phyloP scores from a whole-genome alignment of 2,797 vertebrate genomes.

The Semotilus atromaculatus region DNA sequence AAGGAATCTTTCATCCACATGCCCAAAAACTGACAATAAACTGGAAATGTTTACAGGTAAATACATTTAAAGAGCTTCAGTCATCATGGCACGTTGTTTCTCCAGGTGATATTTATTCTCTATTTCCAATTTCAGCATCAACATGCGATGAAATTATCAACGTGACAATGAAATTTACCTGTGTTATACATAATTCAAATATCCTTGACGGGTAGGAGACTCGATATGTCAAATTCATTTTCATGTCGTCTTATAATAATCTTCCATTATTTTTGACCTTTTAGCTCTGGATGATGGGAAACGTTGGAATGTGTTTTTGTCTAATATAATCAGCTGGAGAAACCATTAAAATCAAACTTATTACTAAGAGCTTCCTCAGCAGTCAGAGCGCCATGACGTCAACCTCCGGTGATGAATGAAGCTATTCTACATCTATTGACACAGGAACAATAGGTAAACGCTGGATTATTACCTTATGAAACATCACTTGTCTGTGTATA shows the following conservation, averaged over 20 bases:
- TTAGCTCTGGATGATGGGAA: slow-evolving; percentile 11
- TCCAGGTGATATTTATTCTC: background rate
- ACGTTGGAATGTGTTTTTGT: slow-evolving; percentile 6
- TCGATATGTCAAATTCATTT: slow-evolving; percentile 25
- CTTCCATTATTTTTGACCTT: slow-evolving; percentile 55
- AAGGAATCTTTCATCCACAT: background rate
- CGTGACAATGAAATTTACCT: background rate
- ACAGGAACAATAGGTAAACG: slow-evolving; percentile 19
- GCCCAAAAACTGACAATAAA: background rate
- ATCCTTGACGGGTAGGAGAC: slow-evolving; percentile 5
- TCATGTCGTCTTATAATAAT: slow-evolving; percentile 35
- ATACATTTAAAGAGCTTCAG: background rate
- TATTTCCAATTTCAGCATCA: background rate
- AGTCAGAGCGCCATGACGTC: slow-evolving; percentile 5
- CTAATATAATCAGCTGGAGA: slow-evolving; percentile 34
- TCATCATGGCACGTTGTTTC: background rate
- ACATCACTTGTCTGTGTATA: slow-evolving; percentile 12
- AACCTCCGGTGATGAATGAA: slow-evolving; percentile 19
- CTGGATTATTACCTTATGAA: slow-evolving; percentile 6
- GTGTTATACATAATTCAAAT: background rate
- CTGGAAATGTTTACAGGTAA: background rate
- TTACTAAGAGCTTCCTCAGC: slow-evolving; percentile 43
- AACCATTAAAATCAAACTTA: slow-evolving; percentile 41
- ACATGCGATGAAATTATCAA: background rate
- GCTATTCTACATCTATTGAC: slow-evolving; percentile 14